Conservation (phyloP, 1,140 invertebrate species). For the Mizuhopecten yessoensis region DNA sequence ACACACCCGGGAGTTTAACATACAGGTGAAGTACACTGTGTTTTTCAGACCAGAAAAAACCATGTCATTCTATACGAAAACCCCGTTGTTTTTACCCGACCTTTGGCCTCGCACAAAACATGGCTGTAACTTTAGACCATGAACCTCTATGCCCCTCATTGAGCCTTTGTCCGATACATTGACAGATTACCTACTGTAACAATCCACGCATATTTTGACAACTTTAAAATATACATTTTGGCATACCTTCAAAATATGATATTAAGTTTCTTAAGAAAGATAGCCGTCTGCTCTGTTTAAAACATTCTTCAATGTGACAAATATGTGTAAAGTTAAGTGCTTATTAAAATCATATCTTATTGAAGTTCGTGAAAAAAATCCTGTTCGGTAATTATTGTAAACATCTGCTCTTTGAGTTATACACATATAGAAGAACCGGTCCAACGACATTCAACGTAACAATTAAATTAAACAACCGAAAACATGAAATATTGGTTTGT, state of each 20-base stretch:
- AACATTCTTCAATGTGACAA: background rate
- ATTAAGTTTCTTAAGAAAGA: conserved; percentile 13
- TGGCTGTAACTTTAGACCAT: background rate
- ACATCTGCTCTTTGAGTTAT: background rate
- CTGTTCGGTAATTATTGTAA: background rate
- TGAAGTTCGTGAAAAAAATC: background rate
- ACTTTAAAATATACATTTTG: background rate
- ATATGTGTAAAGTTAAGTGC: background rate
- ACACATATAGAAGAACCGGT: background rate
- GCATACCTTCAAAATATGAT: conserved; percentile 4
- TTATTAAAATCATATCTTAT: background rate
- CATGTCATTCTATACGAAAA: background rate
- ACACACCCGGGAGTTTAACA: background rate
- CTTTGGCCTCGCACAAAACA: background rate
- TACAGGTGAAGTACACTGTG: background rate
- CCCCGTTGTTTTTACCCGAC: background rate
- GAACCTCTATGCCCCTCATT: background rate
- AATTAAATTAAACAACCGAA: background rate
- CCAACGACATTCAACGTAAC: background rate
- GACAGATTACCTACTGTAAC: background rate
- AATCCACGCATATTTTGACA: background rate
- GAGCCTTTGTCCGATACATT: conserved; percentile 15
- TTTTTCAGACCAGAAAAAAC: background rate
- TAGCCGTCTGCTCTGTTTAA: background rate
- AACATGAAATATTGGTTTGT: background rate